Conservation (phyloP, 1,140 invertebrate genomes). For the Eurosta solidaginis region DNA sequence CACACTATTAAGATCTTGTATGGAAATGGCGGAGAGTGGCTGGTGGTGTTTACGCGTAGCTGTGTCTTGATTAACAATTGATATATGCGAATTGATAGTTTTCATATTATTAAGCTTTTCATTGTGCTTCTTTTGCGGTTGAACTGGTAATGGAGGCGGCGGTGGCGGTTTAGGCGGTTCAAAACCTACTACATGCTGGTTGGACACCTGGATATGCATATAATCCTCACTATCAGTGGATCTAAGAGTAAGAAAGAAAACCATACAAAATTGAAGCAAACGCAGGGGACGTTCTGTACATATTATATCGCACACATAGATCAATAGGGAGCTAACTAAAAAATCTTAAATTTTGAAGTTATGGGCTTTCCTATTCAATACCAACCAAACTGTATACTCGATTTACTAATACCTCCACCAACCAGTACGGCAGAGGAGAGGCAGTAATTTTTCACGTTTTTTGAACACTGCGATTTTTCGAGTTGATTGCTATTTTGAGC, state of each 20-base stretch:
- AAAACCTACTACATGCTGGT: conserved; percentile 43
- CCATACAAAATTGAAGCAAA: not conserved
- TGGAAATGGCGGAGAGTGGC: conserved; percentile 81
- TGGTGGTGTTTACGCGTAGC: conserved; percentile 65
- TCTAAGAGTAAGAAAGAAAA: conserved; percentile 36
- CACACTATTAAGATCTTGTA: conserved; percentile 83
- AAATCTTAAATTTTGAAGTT: no score
- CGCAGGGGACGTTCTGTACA: no score
- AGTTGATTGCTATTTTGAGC: no score
- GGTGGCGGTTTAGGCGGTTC: conserved; percentile 59
- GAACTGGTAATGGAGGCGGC: conserved; percentile 64
- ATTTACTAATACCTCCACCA: no score
- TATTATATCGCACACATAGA: no score
- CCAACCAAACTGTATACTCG: no score
- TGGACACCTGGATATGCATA: conserved; percentile 57
- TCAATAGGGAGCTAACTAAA: no score
- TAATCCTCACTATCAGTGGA: conserved; percentile 60
- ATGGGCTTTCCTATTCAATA: no score
- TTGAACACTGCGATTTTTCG: no score
- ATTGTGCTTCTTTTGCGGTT: conserved; percentile 44
- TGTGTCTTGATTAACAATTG: conserved; percentile 60
- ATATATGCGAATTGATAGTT: conserved; percentile 60
- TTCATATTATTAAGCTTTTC: conserved; percentile 47
- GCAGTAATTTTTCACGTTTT: no score
- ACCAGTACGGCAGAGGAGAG: no score